These are phyloP conservation scores for Cochlearius cochlearius DNA, from an alignment of 2,113 vertebrate genomes.

Conservation along the genomic window DNA sequence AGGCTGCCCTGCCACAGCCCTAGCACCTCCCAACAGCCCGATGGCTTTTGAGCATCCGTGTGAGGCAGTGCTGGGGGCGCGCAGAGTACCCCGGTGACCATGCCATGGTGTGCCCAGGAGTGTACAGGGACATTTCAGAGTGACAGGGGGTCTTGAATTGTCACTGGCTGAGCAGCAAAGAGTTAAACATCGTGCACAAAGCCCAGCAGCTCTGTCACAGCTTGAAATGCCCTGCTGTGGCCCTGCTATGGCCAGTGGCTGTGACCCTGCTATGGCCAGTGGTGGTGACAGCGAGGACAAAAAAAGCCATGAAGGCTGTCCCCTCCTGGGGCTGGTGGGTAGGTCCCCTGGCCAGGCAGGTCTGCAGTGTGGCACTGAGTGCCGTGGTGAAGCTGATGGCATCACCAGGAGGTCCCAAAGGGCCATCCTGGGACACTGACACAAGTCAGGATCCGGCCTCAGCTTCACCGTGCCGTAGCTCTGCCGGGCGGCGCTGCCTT, in stretches of 20 bases:
- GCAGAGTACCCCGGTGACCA: rapidly evolving
- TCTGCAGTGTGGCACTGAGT: neutral
- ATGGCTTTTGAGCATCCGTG: neutral
- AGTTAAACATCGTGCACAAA: neutral
- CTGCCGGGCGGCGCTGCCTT: rapidly evolving
- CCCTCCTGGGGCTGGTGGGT: neutral
- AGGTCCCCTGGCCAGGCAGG: neutral
- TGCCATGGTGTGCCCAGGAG: rapidly evolving
- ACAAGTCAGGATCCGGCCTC: neutral
- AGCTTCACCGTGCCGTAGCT: rapidly evolving
- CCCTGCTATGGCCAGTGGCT: neutral
- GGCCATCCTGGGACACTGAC: neutral
- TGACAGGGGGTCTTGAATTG: rapidly evolving
- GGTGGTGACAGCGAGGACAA: neutral
- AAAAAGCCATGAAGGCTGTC: neutral
- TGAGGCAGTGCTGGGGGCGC: rapidly evolving
- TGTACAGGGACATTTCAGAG: rapidly evolving
- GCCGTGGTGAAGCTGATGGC: neutral
- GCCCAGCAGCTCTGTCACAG: neutral
- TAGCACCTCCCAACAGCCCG: neutral
- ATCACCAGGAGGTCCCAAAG: neutral
- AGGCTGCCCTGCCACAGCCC: neutral
- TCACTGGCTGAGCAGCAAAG: neutral
- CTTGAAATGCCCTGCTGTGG: neutral
- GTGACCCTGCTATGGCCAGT: neutral